Conservation (phyloP, 2,797 vertebrate genomes). For the Astyanax mexicanus region DNA sequence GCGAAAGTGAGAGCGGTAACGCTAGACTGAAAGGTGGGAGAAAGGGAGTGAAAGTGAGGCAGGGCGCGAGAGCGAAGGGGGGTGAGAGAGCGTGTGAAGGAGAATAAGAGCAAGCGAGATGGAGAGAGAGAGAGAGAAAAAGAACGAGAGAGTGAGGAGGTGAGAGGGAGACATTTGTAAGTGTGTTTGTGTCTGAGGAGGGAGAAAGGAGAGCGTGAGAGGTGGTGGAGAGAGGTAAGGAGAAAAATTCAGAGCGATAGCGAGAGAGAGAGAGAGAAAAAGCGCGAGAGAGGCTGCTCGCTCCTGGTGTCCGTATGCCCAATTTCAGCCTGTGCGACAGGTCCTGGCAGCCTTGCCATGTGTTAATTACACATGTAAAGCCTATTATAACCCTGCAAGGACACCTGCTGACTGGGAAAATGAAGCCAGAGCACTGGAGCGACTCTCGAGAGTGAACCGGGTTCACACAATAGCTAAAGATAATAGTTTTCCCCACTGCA, state of each 20-base stretch:
- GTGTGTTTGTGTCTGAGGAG: slow-evolving; percentile 27
- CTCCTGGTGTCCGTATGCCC: slow-evolving; percentile 52
- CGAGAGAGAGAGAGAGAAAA: slow-evolving; percentile 50
- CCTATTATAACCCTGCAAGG: slow-evolving; percentile 91
- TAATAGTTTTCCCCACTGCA: slow-evolving; percentile 84
- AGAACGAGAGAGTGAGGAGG: slow-evolving; percentile 13
- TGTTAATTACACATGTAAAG: slow-evolving; percentile 96
- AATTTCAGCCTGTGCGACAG: slow-evolving; percentile 65
- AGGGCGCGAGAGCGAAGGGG: slow-evolving; percentile 5
- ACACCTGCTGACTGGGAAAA: slow-evolving; percentile 95
- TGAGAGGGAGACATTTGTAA: slow-evolving; percentile 8
- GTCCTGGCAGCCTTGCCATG: slow-evolving; percentile 79
- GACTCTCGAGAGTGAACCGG: slow-evolving; percentile 76
- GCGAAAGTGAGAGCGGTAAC: slow-evolving; percentile 45
- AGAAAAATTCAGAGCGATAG: slow-evolving; percentile 38
- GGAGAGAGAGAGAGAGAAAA: not conserved
- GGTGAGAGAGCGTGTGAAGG: slow-evolving; percentile 4
- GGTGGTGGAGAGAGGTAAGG: not conserved
- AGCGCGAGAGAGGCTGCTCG: slow-evolving; percentile 55
- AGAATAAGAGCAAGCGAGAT: slow-evolving; percentile 26
- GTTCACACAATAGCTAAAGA: slow-evolving; percentile 82
- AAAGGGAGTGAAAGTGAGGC: slow-evolving; percentile 33
- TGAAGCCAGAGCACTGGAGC: slow-evolving; percentile 84
- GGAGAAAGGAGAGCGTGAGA: slow-evolving; percentile 3
- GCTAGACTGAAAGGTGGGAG: slow-evolving; percentile 11